Percentiles rank a stretch among this genome's conserved stretches.
Evolutionary conservation across 2,113 vertebrate species (phyloP).

Genomic region (Mixornis gularis): DNA sequence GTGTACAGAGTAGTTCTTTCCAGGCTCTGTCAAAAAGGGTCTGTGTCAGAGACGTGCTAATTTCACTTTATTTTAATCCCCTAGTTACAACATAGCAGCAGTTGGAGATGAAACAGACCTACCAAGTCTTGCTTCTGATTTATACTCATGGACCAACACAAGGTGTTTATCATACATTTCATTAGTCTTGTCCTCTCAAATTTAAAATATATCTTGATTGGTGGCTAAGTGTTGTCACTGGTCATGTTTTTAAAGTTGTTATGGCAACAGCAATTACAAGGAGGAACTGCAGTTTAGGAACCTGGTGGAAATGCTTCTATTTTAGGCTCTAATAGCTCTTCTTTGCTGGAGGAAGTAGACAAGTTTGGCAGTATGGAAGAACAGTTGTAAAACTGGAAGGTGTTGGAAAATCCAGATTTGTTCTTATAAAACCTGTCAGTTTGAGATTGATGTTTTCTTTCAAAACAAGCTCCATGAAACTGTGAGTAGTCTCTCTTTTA

Average conservation of each 20-base stretch:
- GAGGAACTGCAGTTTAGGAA: background rate
- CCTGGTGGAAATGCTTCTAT: background rate
- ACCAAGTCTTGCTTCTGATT: background rate
- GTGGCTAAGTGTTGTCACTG: background rate
- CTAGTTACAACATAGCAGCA: background rate
- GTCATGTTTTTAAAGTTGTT: constrained; percentile 15
- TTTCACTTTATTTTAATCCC: background rate
- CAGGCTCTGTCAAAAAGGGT: background rate
- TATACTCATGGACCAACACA: background rate
- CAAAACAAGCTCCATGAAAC: background rate
- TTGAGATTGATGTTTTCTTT: constrained; percentile 11
- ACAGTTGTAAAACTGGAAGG: constrained; percentile 5
- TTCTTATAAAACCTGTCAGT: constrained; percentile 16
- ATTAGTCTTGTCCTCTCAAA: background rate
- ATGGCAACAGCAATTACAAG: background rate
- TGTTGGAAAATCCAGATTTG: constrained; percentile 27
- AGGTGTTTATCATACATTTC: background rate
- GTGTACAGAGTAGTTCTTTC: background rate
- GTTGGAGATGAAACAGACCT: background rate
- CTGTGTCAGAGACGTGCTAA: background rate
- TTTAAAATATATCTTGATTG: background rate
- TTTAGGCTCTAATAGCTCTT: background rate
- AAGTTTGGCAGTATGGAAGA: background rate
- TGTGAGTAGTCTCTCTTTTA: background rate
- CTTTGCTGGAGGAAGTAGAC: background rate